Conservation (phyloP, 2,113 vertebrate species). For the Caranx melampygus region DNA sequence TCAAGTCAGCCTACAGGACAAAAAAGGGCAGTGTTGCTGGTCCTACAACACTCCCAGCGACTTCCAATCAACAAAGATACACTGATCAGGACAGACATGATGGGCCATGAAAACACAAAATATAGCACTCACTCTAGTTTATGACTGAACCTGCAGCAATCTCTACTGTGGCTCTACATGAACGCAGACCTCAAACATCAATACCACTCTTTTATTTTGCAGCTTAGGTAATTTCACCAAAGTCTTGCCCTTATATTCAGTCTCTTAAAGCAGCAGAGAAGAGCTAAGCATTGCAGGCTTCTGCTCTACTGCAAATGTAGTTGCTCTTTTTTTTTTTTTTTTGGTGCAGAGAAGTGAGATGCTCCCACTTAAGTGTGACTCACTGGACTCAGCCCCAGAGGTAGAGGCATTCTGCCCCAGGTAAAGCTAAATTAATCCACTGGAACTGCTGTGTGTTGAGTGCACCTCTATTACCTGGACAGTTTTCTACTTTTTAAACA, state of each 20-base stretch:
- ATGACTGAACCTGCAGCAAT: no score
- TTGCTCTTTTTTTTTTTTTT: neutral
- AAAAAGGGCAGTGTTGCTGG: neutral
- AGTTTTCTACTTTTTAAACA: neutral
- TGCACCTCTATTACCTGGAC: neutral
- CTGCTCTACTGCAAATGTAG: neutral
- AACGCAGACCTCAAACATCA: neutral
- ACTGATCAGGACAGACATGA: neutral
- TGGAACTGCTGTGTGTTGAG: neutral
- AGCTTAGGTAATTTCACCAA: neutral
- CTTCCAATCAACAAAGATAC: neutral
- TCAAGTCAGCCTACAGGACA: neutral
- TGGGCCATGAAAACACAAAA: neutral
- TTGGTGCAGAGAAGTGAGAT: neutral
- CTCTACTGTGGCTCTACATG: no score
- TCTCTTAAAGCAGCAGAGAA: neutral
- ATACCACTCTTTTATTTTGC: neutral
- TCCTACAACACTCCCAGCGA: neutral
- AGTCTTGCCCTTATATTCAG: no score
- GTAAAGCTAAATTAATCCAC: constrained; percentile 32
- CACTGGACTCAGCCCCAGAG: constrained; percentile 22
- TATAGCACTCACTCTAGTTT: neutral
- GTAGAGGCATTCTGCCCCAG: constrained; percentile 27
- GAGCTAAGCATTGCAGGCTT: neutral
- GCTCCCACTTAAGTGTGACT: constrained; percentile 34